phyloP scores from a whole-genome alignment of 2,113 vertebrate genomes.

The Pomatorhinus ruficollis region DNA sequence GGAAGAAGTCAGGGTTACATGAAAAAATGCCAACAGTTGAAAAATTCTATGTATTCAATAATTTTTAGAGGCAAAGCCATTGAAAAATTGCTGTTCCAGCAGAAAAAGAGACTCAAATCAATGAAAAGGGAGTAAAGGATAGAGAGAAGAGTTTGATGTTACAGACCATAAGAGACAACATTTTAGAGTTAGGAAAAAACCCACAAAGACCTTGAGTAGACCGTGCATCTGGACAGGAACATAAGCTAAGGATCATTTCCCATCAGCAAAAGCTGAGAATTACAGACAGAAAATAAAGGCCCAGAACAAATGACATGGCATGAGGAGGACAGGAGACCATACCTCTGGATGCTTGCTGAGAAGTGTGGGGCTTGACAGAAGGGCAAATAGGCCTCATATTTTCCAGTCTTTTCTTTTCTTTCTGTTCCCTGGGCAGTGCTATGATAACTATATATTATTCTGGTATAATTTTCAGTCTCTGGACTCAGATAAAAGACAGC shows the following conservation, averaged over 20 bases:
- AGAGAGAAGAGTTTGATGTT: background rate
- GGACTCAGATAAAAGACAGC: background rate
- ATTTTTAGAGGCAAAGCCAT: background rate
- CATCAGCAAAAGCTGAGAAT: background rate
- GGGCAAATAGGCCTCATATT: background rate
- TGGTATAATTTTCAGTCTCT: background rate
- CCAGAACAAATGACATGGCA: background rate
- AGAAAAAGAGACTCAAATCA: background rate
- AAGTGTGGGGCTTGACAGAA: background rate
- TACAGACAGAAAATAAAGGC: background rate
- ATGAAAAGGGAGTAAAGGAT: background rate
- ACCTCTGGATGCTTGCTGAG: background rate
- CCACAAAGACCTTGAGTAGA: background rate
- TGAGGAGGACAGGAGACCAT: background rate
- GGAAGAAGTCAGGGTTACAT: background rate
- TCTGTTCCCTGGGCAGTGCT: background rate
- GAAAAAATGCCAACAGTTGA: background rate
- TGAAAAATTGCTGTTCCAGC: background rate
- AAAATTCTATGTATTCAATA: background rate
- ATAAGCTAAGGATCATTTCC: background rate
- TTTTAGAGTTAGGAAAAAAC: background rate
- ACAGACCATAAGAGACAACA: background rate
- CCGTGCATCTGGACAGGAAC: background rate
- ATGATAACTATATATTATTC: background rate
- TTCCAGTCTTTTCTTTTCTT: background rate